phyloP scores from a whole-genome alignment of 2,888 invertebrate species.

The Dorcus hopei region DNA sequence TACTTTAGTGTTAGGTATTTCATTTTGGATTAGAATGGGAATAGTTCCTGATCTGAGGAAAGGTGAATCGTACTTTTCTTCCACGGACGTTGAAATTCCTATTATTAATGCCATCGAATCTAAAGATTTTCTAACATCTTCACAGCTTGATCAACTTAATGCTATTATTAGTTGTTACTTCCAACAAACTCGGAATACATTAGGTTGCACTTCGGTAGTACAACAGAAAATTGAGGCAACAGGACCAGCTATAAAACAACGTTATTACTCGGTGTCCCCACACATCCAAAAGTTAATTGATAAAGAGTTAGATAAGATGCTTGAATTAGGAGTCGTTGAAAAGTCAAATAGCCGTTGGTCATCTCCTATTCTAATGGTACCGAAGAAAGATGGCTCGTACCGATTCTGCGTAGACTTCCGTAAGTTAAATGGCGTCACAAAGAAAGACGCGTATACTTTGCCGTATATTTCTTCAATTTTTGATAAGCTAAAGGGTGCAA shows the following conservation, averaged over 20 bases:
- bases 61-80: slow-evolving; percentile 11
- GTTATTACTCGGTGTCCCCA: slow-evolving; percentile 30
- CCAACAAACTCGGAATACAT: not conserved
- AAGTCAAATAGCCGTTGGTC: slow-evolving; percentile 24
- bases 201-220: slow-evolving; percentile 14
- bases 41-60: slow-evolving; percentile 16
- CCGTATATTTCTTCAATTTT: slow-evolving; percentile 17
- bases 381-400: slow-evolving; percentile 20
- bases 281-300: slow-evolving; percentile 24
- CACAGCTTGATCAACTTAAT: not conserved
- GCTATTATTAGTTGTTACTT: too few species aligned
- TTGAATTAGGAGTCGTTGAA: slow-evolving; percentile 25
- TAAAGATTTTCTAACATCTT: not conserved
- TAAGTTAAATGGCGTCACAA: slow-evolving; percentile 18
- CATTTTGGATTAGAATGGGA: slow-evolving; percentile 18
- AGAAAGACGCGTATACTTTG: slow-evolving; percentile 21
- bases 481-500: slow-evolving; percentile 19
- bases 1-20: slow-evolving; percentile 11
- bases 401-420: slow-evolving; percentile 29
- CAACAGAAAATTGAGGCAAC: slow-evolving; percentile 10
- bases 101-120: not conserved
- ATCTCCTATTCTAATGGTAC: slow-evolving; percentile 20
- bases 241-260: slow-evolving; percentile 24
- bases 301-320: slow-evolving; percentile 25
- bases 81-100: not conserved